Evolutionary conservation across 1,140 invertebrate species (phyloP).

Genomic region (Sarcophaga peregrina): DNA sequence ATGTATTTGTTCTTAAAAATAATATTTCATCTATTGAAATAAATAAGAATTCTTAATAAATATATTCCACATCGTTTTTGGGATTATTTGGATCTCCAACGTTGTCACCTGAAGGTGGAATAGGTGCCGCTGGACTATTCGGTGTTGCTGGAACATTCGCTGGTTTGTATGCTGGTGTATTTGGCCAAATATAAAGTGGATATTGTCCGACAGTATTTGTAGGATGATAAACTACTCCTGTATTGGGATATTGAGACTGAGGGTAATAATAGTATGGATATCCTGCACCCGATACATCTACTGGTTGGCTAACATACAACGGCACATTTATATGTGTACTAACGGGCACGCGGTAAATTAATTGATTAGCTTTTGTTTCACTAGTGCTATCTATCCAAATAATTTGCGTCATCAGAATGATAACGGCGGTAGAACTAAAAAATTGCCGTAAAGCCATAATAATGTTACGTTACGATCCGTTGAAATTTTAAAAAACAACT

Average conservation of each 20-base stretch:
- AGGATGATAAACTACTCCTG: not conserved
- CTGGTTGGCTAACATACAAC: not conserved
- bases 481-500: constrained; percentile 20
- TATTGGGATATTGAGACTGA: not conserved
- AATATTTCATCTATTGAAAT: too few species aligned
- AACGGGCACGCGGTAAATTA: not conserved
- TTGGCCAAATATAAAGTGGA: not conserved
- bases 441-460: not conserved
- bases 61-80: not conserved
- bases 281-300: not conserved
- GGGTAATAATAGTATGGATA: not conserved
- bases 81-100: not conserved
- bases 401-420: not conserved
- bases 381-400: not conserved
- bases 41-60: not conserved
- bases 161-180: constrained; percentile 3
- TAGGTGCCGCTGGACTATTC: not conserved
- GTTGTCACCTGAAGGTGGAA: not conserved
- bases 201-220: not conserved
- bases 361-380: not conserved
- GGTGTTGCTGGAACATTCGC: not conserved
- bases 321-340: not conserved
- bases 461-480: not conserved
- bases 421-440: not conserved
- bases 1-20: too few species aligned